Evolutionary conservation across 2,888 invertebrate species (phyloP).

Genomic region (Drosophila sordidapex): DNA sequence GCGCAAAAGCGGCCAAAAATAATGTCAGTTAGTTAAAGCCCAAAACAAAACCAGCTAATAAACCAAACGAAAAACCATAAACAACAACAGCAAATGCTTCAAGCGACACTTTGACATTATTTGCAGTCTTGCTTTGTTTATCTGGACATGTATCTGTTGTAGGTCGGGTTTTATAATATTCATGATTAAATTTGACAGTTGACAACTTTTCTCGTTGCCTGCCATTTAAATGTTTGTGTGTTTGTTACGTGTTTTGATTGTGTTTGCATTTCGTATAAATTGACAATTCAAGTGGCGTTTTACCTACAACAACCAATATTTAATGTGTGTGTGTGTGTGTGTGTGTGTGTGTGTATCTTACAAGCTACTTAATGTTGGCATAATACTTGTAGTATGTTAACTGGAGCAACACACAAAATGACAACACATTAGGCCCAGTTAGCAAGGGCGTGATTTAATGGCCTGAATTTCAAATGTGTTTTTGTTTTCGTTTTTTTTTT

Average conservation of each 20-base stretch:
- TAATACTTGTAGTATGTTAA: constrained; percentile 55
- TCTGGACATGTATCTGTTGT: constrained; percentile 41
- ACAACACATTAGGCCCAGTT: constrained; percentile 60
- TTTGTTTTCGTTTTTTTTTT: constrained; percentile 4
- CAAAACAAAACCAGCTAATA: not conserved
- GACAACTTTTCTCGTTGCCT: constrained; percentile 72
- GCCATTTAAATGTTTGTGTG: constrained; percentile 45
- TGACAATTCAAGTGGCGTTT: constrained; percentile 74
- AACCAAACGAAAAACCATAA: not conserved
- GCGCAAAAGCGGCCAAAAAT: constrained; percentile 47
- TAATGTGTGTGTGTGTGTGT: constrained; percentile 2
- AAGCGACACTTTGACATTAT: constrained; percentile 49
- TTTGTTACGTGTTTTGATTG: constrained; percentile 36
- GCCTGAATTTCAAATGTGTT: constrained; percentile 15
- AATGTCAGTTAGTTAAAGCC: constrained; percentile 46
- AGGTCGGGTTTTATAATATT: constrained; percentile 54
- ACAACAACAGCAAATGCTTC: constrained; percentile 15
- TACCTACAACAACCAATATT: constrained; percentile 43
- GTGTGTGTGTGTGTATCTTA: constrained; percentile 24
- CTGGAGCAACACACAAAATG: constrained; percentile 57
- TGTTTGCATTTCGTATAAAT: constrained; percentile 59
- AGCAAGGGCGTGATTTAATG: constrained; percentile 70
- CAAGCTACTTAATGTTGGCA: constrained; percentile 50
- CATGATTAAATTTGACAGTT: constrained; percentile 78
- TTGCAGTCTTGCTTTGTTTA: constrained; percentile 31